Evolutionary conservation across 2,797 vertebrate species (phyloP).

Genomic region (Esox lucius): DNA sequence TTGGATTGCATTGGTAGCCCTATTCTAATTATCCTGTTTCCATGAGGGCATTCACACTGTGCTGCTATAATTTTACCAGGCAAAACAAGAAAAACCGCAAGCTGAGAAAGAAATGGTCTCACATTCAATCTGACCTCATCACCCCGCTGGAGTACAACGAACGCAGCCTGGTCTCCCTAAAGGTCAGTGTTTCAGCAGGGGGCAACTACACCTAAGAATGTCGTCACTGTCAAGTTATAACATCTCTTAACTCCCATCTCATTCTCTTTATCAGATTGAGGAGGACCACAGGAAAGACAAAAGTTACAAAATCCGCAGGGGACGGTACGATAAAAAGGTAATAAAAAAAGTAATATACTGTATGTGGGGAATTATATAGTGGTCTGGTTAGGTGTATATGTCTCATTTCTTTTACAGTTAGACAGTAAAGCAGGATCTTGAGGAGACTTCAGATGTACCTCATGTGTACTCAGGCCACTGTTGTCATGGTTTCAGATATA

Average conservation of each 20-base stretch:
- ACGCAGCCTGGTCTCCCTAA: slow-evolving; percentile 80
- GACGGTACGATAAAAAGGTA: slow-evolving; percentile 94
- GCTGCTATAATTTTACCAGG: slow-evolving; percentile 62
- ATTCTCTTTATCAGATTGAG: slow-evolving; percentile 80
- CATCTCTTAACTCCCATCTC: not conserved
- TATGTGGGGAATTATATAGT: not conserved
- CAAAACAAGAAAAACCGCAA: slow-evolving; percentile 82
- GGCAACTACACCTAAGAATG: not conserved
- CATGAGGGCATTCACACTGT: not conserved
- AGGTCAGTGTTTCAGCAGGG: slow-evolving; percentile 69
- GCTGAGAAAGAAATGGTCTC: slow-evolving; percentile 86
- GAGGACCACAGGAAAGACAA: slow-evolving; percentile 82
- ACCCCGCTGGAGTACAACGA: slow-evolving; percentile 80
- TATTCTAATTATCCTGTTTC: not conserved
- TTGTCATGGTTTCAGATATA: no score
- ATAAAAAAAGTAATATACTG: no score
- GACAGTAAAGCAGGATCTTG: not conserved
- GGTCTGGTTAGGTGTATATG: not conserved
- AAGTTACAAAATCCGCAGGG: slow-evolving; percentile 76
- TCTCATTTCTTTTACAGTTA: not conserved
- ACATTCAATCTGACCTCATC: slow-evolving; percentile 83
- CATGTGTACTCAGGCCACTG: no score
- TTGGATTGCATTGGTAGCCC: not conserved
- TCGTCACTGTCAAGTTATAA: not conserved
- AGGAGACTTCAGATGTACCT: not conserved